Evolutionary conservation across 2,113 vertebrate genomes (phyloP).

Genomic region (Etheostoma cragini): DNA sequence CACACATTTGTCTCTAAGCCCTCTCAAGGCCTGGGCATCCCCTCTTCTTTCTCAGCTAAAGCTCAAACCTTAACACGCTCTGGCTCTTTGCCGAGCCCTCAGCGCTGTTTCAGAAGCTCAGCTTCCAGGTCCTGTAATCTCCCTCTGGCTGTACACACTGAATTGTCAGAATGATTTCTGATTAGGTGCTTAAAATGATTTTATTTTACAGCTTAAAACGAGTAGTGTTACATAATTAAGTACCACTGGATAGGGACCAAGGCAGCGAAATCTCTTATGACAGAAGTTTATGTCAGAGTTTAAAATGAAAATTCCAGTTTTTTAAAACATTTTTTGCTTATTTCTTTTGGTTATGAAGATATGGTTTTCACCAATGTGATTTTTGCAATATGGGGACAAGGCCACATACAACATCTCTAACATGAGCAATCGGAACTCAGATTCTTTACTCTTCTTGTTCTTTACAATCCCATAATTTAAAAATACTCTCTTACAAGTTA

Average conservation of each 20-base stretch:
- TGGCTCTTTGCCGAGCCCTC: constrained; percentile 23
- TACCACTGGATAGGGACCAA: constrained; percentile 22
- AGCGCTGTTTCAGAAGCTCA: constrained; percentile 24
- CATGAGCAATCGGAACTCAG: neutral
- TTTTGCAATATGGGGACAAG: neutral
- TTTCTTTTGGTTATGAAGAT: neutral
- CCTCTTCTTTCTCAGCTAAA: constrained; percentile 27
- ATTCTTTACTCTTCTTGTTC: no score
- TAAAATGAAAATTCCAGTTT: neutral
- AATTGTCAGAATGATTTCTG: constrained; percentile 54
- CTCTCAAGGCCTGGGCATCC: constrained; percentile 51
- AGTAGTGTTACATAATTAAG: constrained; percentile 42
- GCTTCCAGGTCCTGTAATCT: constrained; percentile 36
- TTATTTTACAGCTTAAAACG: constrained; percentile 34
- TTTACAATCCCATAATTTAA: neutral
- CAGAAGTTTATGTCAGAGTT: constrained; percentile 1
- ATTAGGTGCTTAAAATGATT: constrained; percentile 46
- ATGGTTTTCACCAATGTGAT: neutral
- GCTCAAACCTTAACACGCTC: constrained; percentile 30
- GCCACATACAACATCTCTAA: neutral
- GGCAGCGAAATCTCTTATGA: constrained; percentile 19
- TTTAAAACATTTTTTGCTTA: neutral
- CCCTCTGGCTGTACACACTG: constrained; percentile 34
- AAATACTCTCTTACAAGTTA: neutral
- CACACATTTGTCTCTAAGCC: constrained; percentile 41